Base-by-base conservation (phyloP, 2,113 vertebrate genomes). In the Sinosuthora webbiana region DNA sequence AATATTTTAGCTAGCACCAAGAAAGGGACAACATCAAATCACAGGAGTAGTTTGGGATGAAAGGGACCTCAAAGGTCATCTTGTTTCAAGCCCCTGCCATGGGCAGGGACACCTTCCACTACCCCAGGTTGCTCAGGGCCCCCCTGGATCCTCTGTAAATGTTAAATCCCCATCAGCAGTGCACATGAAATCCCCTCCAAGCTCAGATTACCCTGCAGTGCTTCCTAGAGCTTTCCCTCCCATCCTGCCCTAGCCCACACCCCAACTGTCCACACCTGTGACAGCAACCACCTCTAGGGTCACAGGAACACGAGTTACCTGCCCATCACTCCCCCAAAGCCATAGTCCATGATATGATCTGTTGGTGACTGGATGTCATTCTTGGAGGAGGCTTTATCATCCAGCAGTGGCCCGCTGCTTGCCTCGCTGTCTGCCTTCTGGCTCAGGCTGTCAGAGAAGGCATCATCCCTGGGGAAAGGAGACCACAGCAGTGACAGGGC, bases 401-500 rank as follows among this genome's bases (percentile, higher is more conserved):
- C 99, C 94, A 99, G 97, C 85, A 99, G 92, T 0, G 99, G 99
- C 10, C 99, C 99, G 4, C 99, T 99, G 98, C 99, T 99, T 0
- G 99, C 99, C 97, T 99, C 99, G 3, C 99, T 99, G 92, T 99
- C 99, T 0, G 99, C 99, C 96, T 99, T 99, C 97, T 99, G 99
- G 87, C 99, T 99, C 89, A 99, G 98, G 96, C 98, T 99, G 98
- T 99, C 99, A 0, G 99, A 99, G 97, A 99, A 99, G 0, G 99
- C 99, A 44, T 99, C 99, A 8, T 99, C 99, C 98, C 99, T 99
- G 56, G 62, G 79, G 65, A 95, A 77, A 97, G 53, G 45, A 95
- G 55, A 95, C 9, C 12, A 15, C 49, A 23, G 39, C 80, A 91
- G 69, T 7, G 42, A 62, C 35, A 11, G 47, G 49, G 63, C 33